phyloP scores from a whole-genome alignment of 1,140 invertebrate species.

The Cyrtorhinus lividipennis region DNA sequence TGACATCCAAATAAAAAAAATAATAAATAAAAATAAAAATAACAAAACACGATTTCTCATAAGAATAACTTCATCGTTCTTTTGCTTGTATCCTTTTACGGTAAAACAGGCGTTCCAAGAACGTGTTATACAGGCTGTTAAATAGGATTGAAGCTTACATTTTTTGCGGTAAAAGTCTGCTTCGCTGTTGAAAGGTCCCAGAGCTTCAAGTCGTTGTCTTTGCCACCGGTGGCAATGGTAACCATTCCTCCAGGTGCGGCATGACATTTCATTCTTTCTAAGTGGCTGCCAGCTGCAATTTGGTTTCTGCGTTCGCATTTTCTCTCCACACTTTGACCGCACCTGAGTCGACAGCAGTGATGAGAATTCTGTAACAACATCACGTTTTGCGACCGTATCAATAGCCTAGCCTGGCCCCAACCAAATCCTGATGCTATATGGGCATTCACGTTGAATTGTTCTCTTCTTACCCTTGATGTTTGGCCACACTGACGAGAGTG shows the following conservation, averaged over 20 bases:
- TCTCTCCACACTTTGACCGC: constrained; percentile 37
- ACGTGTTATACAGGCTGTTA: too few species aligned
- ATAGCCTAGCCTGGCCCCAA: too few species aligned
- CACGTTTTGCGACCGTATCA: too few species aligned
- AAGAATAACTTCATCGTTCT: too few species aligned
- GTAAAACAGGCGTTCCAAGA: too few species aligned
- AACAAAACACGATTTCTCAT: too few species aligned
- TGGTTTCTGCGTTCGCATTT: constrained; percentile 25
- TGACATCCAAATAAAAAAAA: neutral
- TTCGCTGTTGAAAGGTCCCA: constrained; percentile 45
- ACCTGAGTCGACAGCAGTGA: constrained; percentile 42
- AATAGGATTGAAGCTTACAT: constrained; percentile 39
- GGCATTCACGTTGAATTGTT: too few species aligned
- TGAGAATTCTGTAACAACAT: constrained; percentile 31
- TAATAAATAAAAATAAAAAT: neutral
- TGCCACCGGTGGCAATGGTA: constrained; percentile 52
- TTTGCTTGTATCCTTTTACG: too few species aligned
- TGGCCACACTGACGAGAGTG: constrained; percentile 33
- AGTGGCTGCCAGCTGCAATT: constrained; percentile 32
- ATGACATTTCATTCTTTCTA: constrained; percentile 34
- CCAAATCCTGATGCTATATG: too few species aligned
- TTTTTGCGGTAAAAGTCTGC: constrained; percentile 50
- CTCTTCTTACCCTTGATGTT: neutral
- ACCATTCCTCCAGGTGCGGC: neutral
- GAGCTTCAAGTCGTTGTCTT: constrained; percentile 57